Evolutionary conservation across 2,888 invertebrate species (phyloP), one percentile per base, ranked within the genome.

Genomic region (Tiliacea citrago): DNA sequence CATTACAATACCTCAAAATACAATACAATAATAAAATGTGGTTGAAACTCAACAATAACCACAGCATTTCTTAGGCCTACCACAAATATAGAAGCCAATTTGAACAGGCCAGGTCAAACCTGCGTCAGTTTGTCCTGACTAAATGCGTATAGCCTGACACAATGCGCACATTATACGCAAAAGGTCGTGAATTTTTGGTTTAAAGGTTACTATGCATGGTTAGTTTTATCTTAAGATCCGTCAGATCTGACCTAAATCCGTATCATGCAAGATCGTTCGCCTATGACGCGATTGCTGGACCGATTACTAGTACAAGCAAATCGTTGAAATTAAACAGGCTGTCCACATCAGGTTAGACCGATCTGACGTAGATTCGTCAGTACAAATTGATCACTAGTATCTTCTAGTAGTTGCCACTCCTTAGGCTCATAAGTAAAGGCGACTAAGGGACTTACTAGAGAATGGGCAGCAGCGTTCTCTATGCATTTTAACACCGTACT

Each of bases 11-110:
- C 29, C 6, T 24, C 13, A 35, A 75, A 51, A 49, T 35, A 58
- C 49, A 75, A 57, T 51, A 16, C 57, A 67, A 45, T 35, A 51
- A 24, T 60, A 76, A 29, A 76, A 75, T 51, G 18, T 67, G 45
- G 24, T 75, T 51, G 9, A 39, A 77, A 53, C 18, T 47, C 68
- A 60, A 35, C 53, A 58, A 75, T 47, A 68, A 53, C 1, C 45
- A 8, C 13, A 13, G 18, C 10, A 39, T 66, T 39, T 53, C 9
- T 68, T 39, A 77, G 45, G 60, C 39, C 0, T 57, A 8, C 29
- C 29, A 57, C 16, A 16, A 57, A 57, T 16, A 16, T 2, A 24
- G 13, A 24, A 8, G 16, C 16, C 57, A 57, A 16, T 57, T 29
- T 29, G 75, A 47, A 60, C 16, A 47, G 1, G 10, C 10, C 29